A percentile compares a stretch with the other conserved stretches of the same genome.
phyloP scores from a whole-genome alignment of 2,113 vertebrate genomes.

The Zootoca vivipara region DNA sequence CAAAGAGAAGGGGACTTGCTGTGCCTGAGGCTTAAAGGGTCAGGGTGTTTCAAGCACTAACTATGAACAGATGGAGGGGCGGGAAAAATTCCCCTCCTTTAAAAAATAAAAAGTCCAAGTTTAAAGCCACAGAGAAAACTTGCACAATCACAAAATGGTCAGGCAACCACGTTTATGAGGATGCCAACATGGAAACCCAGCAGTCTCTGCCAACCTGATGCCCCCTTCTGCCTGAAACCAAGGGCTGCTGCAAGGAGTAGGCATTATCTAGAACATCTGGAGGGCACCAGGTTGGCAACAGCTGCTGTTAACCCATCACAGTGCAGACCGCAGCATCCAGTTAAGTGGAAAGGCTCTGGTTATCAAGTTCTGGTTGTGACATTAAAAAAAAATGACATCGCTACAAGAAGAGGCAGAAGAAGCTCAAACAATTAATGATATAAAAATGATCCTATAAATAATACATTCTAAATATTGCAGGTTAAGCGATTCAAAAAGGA shows the following conservation, averaged over 20 bases:
- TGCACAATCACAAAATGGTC: neutral
- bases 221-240: too few relatives aligned
- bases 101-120: neutral
- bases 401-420: neutral
- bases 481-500: slow-evolving; percentile 38
- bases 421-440: slow-evolving; percentile 2
- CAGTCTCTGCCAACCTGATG: too few relatives aligned
- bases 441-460: slow-evolving; percentile 34
- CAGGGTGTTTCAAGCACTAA: slow-evolving; percentile 23
- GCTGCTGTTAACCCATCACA: neutral
- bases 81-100: neutral
- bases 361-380: too few relatives aligned
- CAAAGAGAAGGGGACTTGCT: slow-evolving; percentile 28
- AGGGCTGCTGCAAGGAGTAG: too few relatives aligned
- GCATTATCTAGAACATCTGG: too few relatives aligned
- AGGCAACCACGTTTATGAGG: neutral
- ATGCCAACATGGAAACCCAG: neutral
- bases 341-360: neutral
- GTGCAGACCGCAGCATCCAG: neutral
- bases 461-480: slow-evolving; percentile 50
- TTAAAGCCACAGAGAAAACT: neutral
- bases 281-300: too few relatives aligned
- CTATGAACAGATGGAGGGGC: slow-evolving; percentile 27
- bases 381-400: neutral
- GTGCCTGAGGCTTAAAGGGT: neutral